Percentiles rank a stretch among this genome's conserved stretches.
Conservation (phyloP, 1,140 invertebrate genomes). For the Polyergus mexicanus region DNA sequence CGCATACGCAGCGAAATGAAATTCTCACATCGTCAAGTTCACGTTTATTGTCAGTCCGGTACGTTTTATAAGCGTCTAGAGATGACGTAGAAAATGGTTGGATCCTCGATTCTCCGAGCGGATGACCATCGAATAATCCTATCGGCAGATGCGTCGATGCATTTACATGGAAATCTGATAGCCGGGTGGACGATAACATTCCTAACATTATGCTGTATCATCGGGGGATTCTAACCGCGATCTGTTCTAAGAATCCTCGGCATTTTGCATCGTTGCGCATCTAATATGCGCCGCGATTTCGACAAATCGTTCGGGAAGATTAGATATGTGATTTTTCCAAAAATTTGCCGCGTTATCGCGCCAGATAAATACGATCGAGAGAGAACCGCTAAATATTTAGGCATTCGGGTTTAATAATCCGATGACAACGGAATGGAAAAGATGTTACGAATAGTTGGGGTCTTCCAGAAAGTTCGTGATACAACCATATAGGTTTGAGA, state of each 20-base stretch:
- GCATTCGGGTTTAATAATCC: too few relatives aligned
- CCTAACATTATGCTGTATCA: slow-evolving; percentile 63
- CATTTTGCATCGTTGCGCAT: slow-evolving; percentile 32
- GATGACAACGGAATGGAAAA: too few relatives aligned
- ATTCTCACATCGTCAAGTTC: slow-evolving; percentile 66
- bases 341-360: neutral
- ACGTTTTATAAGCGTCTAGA: slow-evolving; percentile 63
- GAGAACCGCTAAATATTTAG: neutral
- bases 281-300: slow-evolving; percentile 8
- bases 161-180: slow-evolving; percentile 73
- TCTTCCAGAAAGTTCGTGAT: too few relatives aligned
- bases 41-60: slow-evolving; percentile 52
- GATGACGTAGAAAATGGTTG: slow-evolving; percentile 57
- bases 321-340: neutral
- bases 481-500: neutral
- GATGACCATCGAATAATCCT: slow-evolving; percentile 68
- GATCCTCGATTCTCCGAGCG: slow-evolving; percentile 34
- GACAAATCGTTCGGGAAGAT: neutral
- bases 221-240: slow-evolving; percentile 10
- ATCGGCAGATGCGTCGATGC: slow-evolving; percentile 48
- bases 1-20: slow-evolving; percentile 41
- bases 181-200: slow-evolving; percentile 61
- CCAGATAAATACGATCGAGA: neutral
- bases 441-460: too few relatives aligned
- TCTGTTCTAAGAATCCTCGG: slow-evolving; percentile 53